Conservation (phyloP, 2,888 invertebrate species). For the Lepidonotus clava region DNA sequence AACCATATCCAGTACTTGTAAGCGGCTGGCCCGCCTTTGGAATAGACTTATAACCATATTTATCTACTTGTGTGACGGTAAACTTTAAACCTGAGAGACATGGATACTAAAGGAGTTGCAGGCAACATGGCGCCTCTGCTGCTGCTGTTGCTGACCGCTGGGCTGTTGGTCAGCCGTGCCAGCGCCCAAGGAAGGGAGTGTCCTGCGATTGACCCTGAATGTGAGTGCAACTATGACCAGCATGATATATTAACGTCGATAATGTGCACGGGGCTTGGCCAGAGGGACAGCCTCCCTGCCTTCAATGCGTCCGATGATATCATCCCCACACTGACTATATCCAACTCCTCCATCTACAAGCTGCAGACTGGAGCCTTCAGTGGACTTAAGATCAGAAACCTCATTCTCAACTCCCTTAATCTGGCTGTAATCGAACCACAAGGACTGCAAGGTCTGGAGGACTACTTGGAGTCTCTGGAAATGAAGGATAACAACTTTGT, state of each 20-base stretch:
- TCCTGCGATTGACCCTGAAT: not conserved
- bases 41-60: no score
- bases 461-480: constrained; percentile 18
- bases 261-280: not conserved
- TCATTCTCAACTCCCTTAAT: not conserved
- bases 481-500: not conserved
- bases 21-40: no score
- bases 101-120: not conserved
- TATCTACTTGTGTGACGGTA: no score
- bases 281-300: not conserved
- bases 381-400: not conserved
- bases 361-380: not conserved
- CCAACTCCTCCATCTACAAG: not conserved
- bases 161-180: not conserved
- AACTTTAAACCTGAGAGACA: no score
- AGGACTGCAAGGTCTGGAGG: constrained; percentile 8
- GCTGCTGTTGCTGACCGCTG: not conserved
- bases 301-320: not conserved
- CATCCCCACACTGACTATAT: not conserved
- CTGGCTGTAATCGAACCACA: not conserved
- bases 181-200: no score
- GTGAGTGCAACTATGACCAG: not conserved
- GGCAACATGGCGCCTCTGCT: no score
- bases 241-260: not conserved
- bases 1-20: no score